Base-by-base conservation (phyloP, 2,888 invertebrate genomes). In the Caenorhabditis afra region DNA sequence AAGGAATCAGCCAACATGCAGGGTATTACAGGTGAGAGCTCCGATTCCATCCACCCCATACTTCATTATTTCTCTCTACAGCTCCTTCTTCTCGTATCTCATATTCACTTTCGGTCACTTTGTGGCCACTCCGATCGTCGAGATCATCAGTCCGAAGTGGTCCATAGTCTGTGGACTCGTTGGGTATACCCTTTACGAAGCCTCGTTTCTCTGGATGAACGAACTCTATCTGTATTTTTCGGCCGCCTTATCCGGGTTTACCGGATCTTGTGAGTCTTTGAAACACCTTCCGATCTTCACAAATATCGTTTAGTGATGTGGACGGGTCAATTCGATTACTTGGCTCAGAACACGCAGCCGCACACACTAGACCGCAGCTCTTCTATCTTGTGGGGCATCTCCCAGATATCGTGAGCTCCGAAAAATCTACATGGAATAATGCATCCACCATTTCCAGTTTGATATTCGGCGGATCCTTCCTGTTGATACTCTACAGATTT, bases 121-220 rank as follows among this genome's bases (percentile, higher is more conserved):
- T 44, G 64, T 79, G 3, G 79, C 79, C 18, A 79, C 79, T 23
- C 79, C 79, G 20, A 79, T 79, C 14, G 79, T 79, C 20, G 79
- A 79, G 64, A 58, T 79, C 16, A 79, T 79, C 45, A 65, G 58
- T 41, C 79, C 79, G 14, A 79, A 79, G 73, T 79, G 79, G 79
- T 73, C 79, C 10, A 73, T 79, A n/a, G 73, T 79, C 11, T 29
- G 29, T n/a, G 79, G 79, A 29, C 7, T 79, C 0, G 37, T 79
- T 0, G 79, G 79, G 5, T 79, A 79, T 47, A 73, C 73, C 47
- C 44, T 79, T 44, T 79, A 62, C 49, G 73, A 73, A 37, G 35
- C 45, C 0, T 70, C 77, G 18, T 77, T 77, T 65, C 16, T 77
- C 11, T 65, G 44, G 58, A 52, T 77, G 65, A 79, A 79, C 35